These are phyloP conservation scores for Volucella zonaria DNA, from an alignment of 2,888 invertebrate genomes.

Conservation along the genomic window DNA sequence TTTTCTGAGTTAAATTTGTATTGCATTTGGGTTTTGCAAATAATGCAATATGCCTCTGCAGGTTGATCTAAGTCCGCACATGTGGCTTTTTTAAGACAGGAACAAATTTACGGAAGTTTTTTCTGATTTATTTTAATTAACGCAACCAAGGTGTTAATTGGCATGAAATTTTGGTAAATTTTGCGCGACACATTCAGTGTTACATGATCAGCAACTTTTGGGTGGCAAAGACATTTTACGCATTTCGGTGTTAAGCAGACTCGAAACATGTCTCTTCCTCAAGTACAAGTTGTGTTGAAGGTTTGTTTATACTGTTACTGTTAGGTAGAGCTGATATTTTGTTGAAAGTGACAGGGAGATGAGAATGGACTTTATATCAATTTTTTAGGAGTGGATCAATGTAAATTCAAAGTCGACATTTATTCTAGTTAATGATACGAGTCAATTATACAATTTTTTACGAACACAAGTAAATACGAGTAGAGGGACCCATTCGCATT, in stretches of 20 bases:
- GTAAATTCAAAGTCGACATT: too few relatives aligned
- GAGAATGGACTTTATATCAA: too few relatives aligned
- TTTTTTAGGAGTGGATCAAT: too few relatives aligned
- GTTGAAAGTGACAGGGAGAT: not conserved
- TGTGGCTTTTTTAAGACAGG: slow-evolving; percentile 55
- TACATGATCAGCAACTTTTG: slow-evolving; percentile 67
- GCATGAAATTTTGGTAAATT: slow-evolving; percentile 70
- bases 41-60: slow-evolving; percentile 37
- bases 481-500: too few relatives aligned
- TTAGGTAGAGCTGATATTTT: not conserved
- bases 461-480: too few relatives aligned
- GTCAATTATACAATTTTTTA: too few relatives aligned
- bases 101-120: slow-evolving; percentile 68
- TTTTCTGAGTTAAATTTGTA: not conserved
- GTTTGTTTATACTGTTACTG: not conserved
- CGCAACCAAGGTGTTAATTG: slow-evolving; percentile 73
- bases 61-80: slow-evolving; percentile 35
- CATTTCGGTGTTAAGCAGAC: slow-evolving; percentile 60
- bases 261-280: slow-evolving; percentile 19
- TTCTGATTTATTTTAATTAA: slow-evolving; percentile 74
- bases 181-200: slow-evolving; percentile 67
- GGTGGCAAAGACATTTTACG: slow-evolving; percentile 67
- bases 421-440: too few relatives aligned
- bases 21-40: not conserved
- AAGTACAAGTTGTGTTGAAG: slow-evolving; percentile 22